These are phyloP conservation scores for Sebastes taczanowskii DNA, from an alignment of 2,797 vertebrate genomes.

Conservation along the genomic window DNA sequence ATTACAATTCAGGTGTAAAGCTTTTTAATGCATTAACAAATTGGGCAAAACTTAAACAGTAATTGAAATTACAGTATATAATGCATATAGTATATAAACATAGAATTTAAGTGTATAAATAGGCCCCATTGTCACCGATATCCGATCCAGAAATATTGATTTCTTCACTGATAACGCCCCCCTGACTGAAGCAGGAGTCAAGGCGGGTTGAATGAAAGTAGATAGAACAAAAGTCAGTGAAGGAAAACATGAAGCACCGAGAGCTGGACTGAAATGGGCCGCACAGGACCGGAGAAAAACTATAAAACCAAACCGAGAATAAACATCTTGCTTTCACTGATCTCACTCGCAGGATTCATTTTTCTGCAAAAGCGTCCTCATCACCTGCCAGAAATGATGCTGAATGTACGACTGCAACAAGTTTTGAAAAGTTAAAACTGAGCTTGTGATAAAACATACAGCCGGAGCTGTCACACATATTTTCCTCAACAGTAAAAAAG, in stretches of 20 bases:
- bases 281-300: not conserved
- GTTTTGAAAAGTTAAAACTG: conserved; percentile 41
- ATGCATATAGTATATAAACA: too few species aligned
- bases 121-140: too few species aligned
- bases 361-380: conserved; percentile 16
- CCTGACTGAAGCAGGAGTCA: not conserved
- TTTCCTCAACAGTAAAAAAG: conserved; percentile 46
- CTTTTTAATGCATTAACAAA: not conserved
- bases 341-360: not conserved
- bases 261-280: not conserved
- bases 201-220: not conserved
- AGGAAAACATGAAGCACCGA: not conserved
- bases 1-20: too few species aligned
- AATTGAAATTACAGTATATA: too few species aligned
- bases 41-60: too few species aligned
- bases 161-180: not conserved
- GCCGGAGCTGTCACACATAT: conserved; percentile 49
- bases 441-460: conserved; percentile 26
- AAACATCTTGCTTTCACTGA: not conserved
- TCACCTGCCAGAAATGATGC: conserved; percentile 8
- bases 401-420: conserved; percentile 19
- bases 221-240: not conserved
- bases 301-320: not conserved
- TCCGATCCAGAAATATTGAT: not conserved
- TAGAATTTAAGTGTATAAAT: too few species aligned